Percentiles rank a stretch among this genome's conserved stretches.
Evolutionary conservation across 35 echinoderm and acorn worm genomes (phyloP).

Genomic region (Ophioderma brevispina): DNA sequence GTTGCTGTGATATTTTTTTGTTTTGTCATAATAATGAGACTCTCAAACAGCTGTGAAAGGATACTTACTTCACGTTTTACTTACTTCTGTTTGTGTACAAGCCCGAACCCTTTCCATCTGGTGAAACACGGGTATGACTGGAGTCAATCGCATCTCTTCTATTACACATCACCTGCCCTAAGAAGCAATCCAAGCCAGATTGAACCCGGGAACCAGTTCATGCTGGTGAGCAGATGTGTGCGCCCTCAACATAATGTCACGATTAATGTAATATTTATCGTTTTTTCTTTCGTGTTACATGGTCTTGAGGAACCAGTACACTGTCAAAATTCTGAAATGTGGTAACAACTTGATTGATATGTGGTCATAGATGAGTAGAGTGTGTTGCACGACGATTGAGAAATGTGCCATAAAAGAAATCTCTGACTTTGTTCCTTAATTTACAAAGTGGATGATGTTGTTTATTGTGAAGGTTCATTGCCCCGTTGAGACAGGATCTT

Average conservation of each 20-base stretch:
- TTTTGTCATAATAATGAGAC: too few species aligned
- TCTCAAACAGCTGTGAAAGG: too few species aligned
- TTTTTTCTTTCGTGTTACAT: conserved; percentile 77
- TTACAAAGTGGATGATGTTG: conserved; percentile 81
- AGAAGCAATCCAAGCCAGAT: conserved; percentile 87
- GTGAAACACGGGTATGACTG: conserved; percentile 98
- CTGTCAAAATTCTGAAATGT: conserved; percentile 89
- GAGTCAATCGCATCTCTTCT: conserved; percentile 93
- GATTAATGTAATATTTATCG: conserved; percentile 96
- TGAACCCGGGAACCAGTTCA: conserved; percentile 83
- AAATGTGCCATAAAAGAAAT: conserved; percentile 56
- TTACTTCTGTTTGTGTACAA: conserved; percentile 77
- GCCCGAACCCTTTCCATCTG: conserved; percentile 95
- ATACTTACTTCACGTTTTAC: too few species aligned
- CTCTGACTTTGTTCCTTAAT: conserved; percentile 80
- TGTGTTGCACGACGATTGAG: conserved; percentile 71
- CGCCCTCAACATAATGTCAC: conserved; percentile 75
- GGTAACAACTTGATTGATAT: conserved; percentile 81
- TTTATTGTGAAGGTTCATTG: conserved; percentile 78
- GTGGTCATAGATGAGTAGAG: conserved; percentile 95
- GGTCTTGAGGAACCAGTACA: conserved; percentile 81
- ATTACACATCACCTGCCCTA: conserved; percentile 94
- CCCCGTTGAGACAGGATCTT: conserved; percentile 78
- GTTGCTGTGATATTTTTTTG: too few species aligned
- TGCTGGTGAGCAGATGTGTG: conserved; percentile 98